Percentiles rank a stretch among this genome's conserved stretches.
These are phyloP conservation scores for Antennarius striatus DNA, from an alignment of 2,113 vertebrate genomes.

Conservation along the genomic window DNA sequence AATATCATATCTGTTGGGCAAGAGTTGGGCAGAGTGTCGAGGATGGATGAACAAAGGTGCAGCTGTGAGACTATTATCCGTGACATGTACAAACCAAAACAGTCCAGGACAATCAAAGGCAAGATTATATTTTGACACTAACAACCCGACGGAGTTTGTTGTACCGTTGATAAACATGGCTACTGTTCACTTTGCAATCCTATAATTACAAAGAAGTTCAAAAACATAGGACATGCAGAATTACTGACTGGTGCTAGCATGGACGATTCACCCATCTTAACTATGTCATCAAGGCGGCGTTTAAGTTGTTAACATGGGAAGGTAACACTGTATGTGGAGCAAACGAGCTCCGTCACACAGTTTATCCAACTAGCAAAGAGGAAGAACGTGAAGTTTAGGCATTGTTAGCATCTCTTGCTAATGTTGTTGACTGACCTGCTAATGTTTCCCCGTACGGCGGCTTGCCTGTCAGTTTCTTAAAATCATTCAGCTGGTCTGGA, in stretches of 20 bases:
- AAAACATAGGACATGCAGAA: neutral
- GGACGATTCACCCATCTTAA: neutral
- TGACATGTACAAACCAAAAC: too few relatives aligned
- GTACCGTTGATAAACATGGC: too few relatives aligned
- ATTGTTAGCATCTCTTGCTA: slow-evolving; percentile 43
- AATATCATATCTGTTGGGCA: neutral
- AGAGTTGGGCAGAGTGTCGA: neutral
- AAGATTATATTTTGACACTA: too few relatives aligned
- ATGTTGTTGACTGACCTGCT: slow-evolving; percentile 84
- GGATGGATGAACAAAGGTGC: too few relatives aligned
- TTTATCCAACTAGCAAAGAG: neutral
- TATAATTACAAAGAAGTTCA: too few relatives aligned
- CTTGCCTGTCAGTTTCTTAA: slow-evolving; percentile 87
- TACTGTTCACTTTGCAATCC: too few relatives aligned
- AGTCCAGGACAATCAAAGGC: too few relatives aligned
- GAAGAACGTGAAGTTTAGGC: neutral
- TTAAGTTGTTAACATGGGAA: neutral
- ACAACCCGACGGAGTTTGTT: too few relatives aligned
- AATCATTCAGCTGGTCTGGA: slow-evolving; percentile 79
- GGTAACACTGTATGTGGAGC: too few relatives aligned
- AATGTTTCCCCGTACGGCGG: slow-evolving; percentile 74
- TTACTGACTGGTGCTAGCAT: neutral
- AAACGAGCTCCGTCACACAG: neutral
- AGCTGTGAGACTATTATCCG: too few relatives aligned
- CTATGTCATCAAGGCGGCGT: neutral